These are phyloP conservation scores for Ooceraea biroi DNA, from an alignment of 1,140 invertebrate genomes.

Conservation along the genomic window DNA sequence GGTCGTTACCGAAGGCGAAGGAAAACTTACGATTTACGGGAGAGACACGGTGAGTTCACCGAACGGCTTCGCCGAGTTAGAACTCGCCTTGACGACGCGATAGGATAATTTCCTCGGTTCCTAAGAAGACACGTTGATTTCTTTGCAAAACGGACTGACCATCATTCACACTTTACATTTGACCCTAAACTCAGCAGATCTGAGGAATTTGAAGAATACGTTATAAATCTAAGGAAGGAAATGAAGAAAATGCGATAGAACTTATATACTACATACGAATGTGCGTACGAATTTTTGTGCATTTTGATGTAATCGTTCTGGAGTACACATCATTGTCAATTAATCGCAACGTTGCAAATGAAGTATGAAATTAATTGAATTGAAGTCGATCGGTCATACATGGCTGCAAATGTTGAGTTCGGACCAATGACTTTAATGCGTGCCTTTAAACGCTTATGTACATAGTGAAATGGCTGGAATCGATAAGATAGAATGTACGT, in stretches of 20 bases:
- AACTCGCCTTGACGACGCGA: constrained; percentile 39
- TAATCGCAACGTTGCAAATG: neutral
- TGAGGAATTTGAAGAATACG: neutral
- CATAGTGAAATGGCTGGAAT: constrained; percentile 19
- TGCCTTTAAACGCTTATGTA: neutral
- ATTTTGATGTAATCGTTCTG: neutral
- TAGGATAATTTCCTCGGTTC: constrained; percentile 44
- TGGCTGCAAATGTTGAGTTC: constrained; percentile 3
- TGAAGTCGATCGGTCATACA: neutral
- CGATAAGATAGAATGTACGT: constrained; percentile 37
- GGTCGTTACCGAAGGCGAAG: constrained; percentile 57
- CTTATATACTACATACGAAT: no score
- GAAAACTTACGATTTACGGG: constrained; percentile 66
- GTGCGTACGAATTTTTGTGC: no score
- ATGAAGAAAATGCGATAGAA: neutral
- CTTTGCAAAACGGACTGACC: constrained; percentile 4
- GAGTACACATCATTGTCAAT: neutral
- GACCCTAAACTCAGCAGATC: neutral
- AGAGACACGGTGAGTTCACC: constrained; percentile 33
- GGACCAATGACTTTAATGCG: constrained; percentile 22
- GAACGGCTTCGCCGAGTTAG: constrained; percentile 44
- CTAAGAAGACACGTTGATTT: constrained; percentile 42
- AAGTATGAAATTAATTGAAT: neutral
- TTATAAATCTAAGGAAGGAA: neutral
- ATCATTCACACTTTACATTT: neutral